Conservation (phyloP, 2,797 vertebrate species). For the Sebastes elongatus region DNA sequence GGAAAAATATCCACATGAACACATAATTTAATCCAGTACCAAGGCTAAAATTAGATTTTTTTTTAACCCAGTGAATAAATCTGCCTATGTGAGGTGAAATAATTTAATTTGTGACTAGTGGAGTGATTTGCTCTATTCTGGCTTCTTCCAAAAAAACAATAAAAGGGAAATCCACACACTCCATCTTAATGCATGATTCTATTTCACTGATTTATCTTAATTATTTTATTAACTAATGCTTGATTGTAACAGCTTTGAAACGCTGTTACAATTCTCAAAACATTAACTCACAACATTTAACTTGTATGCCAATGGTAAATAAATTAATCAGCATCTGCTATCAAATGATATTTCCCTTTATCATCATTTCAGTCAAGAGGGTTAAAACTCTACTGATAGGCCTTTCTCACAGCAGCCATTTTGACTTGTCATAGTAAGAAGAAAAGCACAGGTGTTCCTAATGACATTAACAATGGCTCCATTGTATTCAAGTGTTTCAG, state of each 20-base stretch:
- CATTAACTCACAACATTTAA: not conserved
- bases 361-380: not conserved
- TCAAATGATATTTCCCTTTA: not conserved
- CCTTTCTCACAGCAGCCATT: too few relatives aligned
- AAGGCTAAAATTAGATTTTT: not conserved
- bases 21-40: not conserved
- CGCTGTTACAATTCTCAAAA: not conserved
- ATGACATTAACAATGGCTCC: too few relatives aligned
- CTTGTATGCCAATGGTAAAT: not conserved
- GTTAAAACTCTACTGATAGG: not conserved
- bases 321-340: not conserved
- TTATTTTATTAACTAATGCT: not conserved
- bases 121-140: not conserved
- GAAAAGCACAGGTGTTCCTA: too few relatives aligned
- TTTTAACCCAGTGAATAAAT: not conserved
- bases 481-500: too few relatives aligned
- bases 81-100: not conserved
- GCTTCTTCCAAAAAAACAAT: not conserved
- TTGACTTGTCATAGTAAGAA: not conserved
- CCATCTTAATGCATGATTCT: not conserved
- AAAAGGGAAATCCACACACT: not conserved
- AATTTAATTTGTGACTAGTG: not conserved
- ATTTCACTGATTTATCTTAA: not conserved
- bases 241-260: not conserved
- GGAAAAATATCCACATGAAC: constrained; percentile 9